Evolutionary conservation across 2,888 invertebrate species (phyloP).

Genomic region (Amphimallon solstitiale): DNA sequence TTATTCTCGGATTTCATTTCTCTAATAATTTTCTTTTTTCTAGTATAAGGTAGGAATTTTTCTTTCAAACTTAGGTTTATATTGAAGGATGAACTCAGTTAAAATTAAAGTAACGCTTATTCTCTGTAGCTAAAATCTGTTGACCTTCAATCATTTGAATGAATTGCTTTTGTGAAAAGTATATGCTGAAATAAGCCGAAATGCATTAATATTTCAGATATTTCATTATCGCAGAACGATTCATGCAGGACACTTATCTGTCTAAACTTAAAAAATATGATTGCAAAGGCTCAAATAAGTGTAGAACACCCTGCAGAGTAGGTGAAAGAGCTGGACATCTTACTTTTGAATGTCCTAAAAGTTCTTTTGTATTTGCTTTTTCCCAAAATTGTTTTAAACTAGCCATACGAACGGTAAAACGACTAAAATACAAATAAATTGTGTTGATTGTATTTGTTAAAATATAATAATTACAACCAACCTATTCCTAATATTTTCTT

Average conservation of each 20-base stretch:
- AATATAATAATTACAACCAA: no score
- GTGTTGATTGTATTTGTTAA: no score
- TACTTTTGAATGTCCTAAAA: conserved; percentile 47
- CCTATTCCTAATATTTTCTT: no score
- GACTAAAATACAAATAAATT: conserved; percentile 48
- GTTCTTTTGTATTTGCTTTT: conserved; percentile 45
- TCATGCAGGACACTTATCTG: conserved; percentile 50
- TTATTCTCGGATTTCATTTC: conserved; percentile 41
- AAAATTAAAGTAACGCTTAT: neutral
- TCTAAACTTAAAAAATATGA: conserved; percentile 50
- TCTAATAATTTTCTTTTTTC: conserved; percentile 40
- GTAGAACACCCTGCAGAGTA: conserved; percentile 47
- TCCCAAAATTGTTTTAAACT: conserved; percentile 48
- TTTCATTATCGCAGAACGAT: conserved; percentile 48
- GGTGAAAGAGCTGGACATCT: conserved; percentile 49
- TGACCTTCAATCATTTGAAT: neutral
- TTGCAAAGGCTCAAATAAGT: conserved; percentile 48
- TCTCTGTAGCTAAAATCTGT: neutral
- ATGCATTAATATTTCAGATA: conserved; percentile 46
- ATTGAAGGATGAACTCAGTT: conserved; percentile 37
- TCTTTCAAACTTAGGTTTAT: conserved; percentile 43
- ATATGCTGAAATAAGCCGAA: conserved; percentile 49
- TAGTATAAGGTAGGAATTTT: conserved; percentile 36
- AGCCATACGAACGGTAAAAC: conserved; percentile 47
- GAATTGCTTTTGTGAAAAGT: neutral